A percentile compares a stretch with the other conserved stretches of the same genome.
Evolutionary conservation across 2,888 invertebrate species (phyloP).

Genomic region (Drosophila neonasuta): DNA sequence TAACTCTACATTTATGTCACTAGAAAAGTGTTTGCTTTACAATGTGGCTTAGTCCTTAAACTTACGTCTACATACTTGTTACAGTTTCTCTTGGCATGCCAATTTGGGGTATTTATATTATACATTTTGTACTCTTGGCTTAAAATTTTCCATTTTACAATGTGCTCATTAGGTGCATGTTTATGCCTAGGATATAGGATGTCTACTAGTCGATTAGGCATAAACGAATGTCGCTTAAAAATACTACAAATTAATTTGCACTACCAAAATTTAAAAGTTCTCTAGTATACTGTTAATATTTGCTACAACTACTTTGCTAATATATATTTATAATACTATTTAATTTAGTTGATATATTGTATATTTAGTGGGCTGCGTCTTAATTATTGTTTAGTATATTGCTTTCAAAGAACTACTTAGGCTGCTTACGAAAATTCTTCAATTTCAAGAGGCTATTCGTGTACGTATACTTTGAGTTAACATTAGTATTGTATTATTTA

Average conservation of each 20-base stretch:
- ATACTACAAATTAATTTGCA: conserved; percentile 49
- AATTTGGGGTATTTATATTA: conserved; percentile 44
- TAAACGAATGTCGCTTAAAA: conserved; percentile 50
- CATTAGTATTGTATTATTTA: conserved; percentile 26
- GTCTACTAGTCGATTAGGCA: conserved; percentile 54
- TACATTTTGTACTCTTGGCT: conserved; percentile 80
- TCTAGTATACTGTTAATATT: conserved; percentile 35
- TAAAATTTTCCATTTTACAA: conserved; percentile 81
- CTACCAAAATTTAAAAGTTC: conserved; percentile 18
- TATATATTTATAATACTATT: neutral
- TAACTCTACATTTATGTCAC: conserved; percentile 35
- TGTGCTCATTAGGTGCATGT: conserved; percentile 74
- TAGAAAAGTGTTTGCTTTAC: conserved; percentile 73
- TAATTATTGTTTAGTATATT: conserved; percentile 64
- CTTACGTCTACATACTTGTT: conserved; percentile 15
- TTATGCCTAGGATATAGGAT: conserved; percentile 63
- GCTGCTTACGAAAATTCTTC: conserved; percentile 49
- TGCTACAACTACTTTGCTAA: conserved; percentile 1
- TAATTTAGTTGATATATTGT: conserved; percentile 14
- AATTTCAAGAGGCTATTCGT: conserved; percentile 56
- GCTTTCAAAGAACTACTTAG: conserved; percentile 53
- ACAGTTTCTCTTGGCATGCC: conserved; percentile 41
- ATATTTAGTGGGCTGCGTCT: neutral
- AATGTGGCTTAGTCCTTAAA: conserved; percentile 40
- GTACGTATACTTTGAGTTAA: conserved; percentile 68